A percentile compares a stretch with the other conserved stretches of the same genome.
These are phyloP conservation scores for Fabriciana adippe DNA, from an alignment of 2,888 invertebrate genomes.

Conservation along the genomic window DNA sequence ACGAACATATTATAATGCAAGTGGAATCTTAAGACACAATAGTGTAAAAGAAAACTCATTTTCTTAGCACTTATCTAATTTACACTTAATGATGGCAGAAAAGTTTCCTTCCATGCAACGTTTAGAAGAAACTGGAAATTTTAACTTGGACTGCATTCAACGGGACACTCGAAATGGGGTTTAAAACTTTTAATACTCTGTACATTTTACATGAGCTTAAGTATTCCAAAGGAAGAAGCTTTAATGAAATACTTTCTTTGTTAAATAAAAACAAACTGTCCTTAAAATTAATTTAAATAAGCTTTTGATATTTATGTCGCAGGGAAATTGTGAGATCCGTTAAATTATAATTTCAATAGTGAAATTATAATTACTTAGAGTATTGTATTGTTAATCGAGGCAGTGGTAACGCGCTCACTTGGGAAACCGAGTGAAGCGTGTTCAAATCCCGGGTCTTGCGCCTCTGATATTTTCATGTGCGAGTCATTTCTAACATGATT, in stretches of 20 bases:
- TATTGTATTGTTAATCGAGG: no score
- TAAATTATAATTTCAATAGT: no score
- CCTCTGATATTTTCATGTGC: no score
- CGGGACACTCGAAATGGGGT: constrained; percentile 14
- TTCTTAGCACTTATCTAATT: constrained; percentile 27
- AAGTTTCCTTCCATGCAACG: constrained; percentile 16
- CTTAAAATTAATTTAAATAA: not conserved
- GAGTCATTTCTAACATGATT: no score
- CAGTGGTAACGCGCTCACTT: no score
- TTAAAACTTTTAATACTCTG: constrained; percentile 21
- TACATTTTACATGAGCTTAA: constrained; percentile 23
- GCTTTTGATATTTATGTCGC: no score
- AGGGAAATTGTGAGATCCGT: no score
- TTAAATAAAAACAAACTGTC: constrained; percentile 16
- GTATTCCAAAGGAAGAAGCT: constrained; percentile 3
- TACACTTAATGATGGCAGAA: constrained; percentile 20
- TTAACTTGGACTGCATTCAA: constrained; percentile 21
- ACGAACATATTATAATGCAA: not conserved
- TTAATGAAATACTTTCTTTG: constrained; percentile 19
- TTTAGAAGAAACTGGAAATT: constrained; percentile 21
- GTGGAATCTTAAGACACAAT: not conserved
- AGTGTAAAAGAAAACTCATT: constrained; percentile 9
- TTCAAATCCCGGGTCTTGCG: no score
- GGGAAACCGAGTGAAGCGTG: no score
- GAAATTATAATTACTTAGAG: no score